Percentiles rank a stretch among this genome's conserved stretches.
phyloP scores from a whole-genome alignment of 2,797 vertebrate species.

The Agapornis canus region DNA sequence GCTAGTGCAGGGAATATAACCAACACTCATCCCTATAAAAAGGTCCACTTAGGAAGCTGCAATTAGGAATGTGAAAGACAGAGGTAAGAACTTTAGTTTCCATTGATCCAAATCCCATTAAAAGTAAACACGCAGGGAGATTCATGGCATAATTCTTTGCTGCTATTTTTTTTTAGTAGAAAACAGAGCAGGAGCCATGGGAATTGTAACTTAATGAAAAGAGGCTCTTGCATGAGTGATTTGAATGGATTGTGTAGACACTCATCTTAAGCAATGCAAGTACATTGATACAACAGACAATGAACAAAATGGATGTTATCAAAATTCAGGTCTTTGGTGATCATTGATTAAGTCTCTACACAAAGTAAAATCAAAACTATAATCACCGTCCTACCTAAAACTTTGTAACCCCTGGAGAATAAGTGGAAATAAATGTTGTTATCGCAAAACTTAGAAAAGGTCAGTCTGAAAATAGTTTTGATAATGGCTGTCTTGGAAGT shows the following conservation, averaged over 20 bases:
- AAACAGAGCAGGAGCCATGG: background rate
- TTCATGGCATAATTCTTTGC: background rate
- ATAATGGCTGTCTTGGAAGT: background rate
- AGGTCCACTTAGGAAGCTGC: background rate
- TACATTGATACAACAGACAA: background rate
- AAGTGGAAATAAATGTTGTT: background rate
- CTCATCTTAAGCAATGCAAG: background rate
- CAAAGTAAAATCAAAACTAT: background rate
- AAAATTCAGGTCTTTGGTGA: background rate
- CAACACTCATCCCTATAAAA: background rate
- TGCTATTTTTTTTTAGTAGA: rapidly evolving
- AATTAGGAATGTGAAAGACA: background rate
- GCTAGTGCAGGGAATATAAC: background rate
- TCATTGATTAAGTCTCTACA: background rate
- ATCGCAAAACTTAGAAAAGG: background rate
- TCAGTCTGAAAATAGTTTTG: background rate
- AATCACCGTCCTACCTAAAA: background rate
- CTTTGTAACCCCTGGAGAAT: background rate
- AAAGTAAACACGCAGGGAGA: background rate
- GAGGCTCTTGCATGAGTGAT: background rate
- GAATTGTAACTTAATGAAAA: background rate
- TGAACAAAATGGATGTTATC: background rate
- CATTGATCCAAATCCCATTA: background rate
- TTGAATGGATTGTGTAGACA: background rate
- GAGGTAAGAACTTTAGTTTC: background rate